These are phyloP conservation scores for Acromyrmex echinatior DNA, from an alignment of 1,140 invertebrate genomes.

Conservation along the genomic window DNA sequence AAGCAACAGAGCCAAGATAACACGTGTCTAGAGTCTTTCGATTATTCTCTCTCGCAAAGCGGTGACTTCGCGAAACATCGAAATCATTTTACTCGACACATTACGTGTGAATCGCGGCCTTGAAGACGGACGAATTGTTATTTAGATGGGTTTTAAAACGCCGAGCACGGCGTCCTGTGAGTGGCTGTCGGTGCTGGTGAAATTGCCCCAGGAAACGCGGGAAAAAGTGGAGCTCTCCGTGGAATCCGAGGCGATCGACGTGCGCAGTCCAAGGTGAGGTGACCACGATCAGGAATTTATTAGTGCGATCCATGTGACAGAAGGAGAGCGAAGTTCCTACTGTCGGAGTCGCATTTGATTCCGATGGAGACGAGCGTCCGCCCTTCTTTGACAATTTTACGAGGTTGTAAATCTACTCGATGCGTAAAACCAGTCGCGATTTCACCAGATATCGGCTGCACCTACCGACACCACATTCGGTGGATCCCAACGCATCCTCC, in stretches of 20 bases:
- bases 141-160: slow-evolving; percentile 94
- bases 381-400: slow-evolving; percentile 66
- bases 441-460: slow-evolving; percentile 89
- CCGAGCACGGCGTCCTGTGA: slow-evolving; percentile 94
- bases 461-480: slow-evolving; percentile 92
- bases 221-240: slow-evolving; percentile 91
- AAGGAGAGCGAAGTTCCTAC: not conserved
- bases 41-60: not conserved
- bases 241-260: slow-evolving; percentile 90
- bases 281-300: slow-evolving; percentile 53
- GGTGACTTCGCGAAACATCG: not conserved
- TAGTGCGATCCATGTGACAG: slow-evolving; percentile 24
- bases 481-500: slow-evolving; percentile 92
- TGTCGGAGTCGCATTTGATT: slow-evolving; percentile 34
- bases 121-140: slow-evolving; percentile 47
- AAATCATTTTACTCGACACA: slow-evolving; percentile 10
- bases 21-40: not conserved
- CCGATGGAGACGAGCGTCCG: not conserved
- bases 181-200: slow-evolving; percentile 92
- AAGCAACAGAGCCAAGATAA: not conserved
- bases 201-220: slow-evolving; percentile 90
- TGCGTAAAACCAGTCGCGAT: slow-evolving; percentile 60
- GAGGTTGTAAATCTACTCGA: slow-evolving; percentile 56
- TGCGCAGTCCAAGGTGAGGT: slow-evolving; percentile 87
- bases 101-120: slow-evolving; percentile 23